Evolutionary conservation across 2,797 vertebrate genomes (phyloP).

Genomic region (Neosalanx taihuensis): DNA sequence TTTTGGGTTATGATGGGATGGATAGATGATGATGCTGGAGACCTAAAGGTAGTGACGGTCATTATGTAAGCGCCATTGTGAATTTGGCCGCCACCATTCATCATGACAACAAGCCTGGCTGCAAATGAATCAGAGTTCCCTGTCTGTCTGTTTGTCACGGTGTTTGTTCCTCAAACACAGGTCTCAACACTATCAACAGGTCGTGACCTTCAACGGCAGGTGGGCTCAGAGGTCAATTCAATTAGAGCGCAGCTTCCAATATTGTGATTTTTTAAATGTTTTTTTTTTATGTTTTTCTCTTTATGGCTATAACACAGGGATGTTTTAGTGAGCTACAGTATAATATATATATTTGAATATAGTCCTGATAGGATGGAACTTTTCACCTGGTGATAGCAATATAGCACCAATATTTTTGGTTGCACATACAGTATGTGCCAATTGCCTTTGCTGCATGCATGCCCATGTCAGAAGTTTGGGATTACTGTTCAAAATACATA

Average conservation of each 20-base stretch:
- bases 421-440: too few relatives aligned
- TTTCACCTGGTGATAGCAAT: too few relatives aligned
- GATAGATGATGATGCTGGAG: too few relatives aligned
- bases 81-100: not conserved
- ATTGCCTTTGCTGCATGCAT: conserved; percentile 11
- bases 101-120: conserved; percentile 8
- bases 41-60: not conserved
- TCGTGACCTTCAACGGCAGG: not conserved
- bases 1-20: too few relatives aligned
- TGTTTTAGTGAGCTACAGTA: too few relatives aligned
- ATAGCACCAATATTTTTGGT: too few relatives aligned
- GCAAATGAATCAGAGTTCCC: conserved; percentile 3
- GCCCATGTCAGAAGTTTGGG: conserved; percentile 50
- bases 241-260: too few relatives aligned
- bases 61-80: not conserved
- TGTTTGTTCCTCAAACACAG: conserved; percentile 7
- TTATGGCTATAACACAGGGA: too few relatives aligned
- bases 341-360: too few relatives aligned
- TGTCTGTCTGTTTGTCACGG: not conserved
- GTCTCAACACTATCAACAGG: conserved; percentile 1
- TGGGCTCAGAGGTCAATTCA: not conserved
- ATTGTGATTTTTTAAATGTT: too few relatives aligned
- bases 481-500: conserved; percentile 53
- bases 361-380: too few relatives aligned
- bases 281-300: too few relatives aligned